Evolutionary conservation across 2,797 vertebrate species (phyloP), one percentile per base, ranked within the genome.

Genomic region (Darevskia nairensis): DNA sequence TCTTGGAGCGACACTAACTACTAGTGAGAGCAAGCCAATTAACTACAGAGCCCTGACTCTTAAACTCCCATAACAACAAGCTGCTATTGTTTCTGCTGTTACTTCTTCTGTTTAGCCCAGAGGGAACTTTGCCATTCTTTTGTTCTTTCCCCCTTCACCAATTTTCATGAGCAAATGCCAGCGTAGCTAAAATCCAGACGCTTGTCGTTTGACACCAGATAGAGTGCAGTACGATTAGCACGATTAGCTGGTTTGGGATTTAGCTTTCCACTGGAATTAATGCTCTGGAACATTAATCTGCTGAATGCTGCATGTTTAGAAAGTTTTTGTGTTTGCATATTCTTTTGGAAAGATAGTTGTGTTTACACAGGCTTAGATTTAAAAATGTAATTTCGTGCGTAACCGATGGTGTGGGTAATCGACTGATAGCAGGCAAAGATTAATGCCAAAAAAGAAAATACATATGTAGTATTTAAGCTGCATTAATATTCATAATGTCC

Each of bases 361-460:
- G 19, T 91, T 91, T 90, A 88, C 32, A 77, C 35, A 86, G 55
- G 84, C 82, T 90, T 89, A 88, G 83, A 89, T 64, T 93, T 81
- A 71, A 83, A 88, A 90, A 88, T 82, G 5, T 0, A 35, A 50
- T n/a, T 89, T 17, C 88, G 29, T 86, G 32, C 69, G 32, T 85
- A 90, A 86, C 89, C 86, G 78, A 71, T 91, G 94, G 61, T 75
- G 77, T 88, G 90, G 80, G 75, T 80, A 90, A 81, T 79, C 29
- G 55, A 91, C 85, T 89, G 71, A 84, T 87, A 80, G 50, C 55
- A 85, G 79, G 61, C 82, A 92, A 89, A 90, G 77, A 82, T 17
- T 89, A 92, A 89, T 86, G 93, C 39, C 87, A 88, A 76, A 55
- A 85, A 92, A 89, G 82, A 88, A 61, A 92, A 59, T 17, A 27